These are phyloP conservation scores for Aselliscus stoliczkanus DNA, from an alignment of 2,797 vertebrate species.

Conservation along the genomic window DNA sequence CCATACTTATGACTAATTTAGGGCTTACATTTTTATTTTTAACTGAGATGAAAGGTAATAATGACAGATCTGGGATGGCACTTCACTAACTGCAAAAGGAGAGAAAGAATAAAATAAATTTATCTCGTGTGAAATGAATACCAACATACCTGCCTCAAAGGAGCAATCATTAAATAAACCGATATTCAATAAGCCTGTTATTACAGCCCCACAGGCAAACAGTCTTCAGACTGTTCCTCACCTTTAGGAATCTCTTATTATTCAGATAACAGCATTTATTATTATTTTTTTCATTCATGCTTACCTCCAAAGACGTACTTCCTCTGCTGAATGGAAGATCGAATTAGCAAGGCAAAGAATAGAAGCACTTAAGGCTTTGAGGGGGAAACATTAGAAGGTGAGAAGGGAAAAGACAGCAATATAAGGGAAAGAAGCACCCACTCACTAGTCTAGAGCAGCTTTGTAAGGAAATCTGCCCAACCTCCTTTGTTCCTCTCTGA, in stretches of 20 bases:
- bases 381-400: neutral
- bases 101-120: neutral
- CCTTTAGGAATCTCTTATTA: conserved; percentile 43
- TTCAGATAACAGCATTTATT: neutral
- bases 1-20: conserved; percentile 26
- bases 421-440: neutral
- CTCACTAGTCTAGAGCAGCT: neutral
- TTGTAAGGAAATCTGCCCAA: neutral
- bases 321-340: neutral
- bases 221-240: conserved; percentile 64
- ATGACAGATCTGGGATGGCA: conserved; percentile 37
- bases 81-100: conserved; percentile 58
- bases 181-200: conserved; percentile 60
- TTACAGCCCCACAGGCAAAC: conserved; percentile 54
- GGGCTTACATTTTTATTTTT: conserved; percentile 50
- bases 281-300: conserved; percentile 35
- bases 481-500: neutral
- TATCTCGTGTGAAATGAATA: conserved; percentile 55
- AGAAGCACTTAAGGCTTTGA: neutral
- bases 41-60: conserved; percentile 2
- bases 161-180: conserved; percentile 73
- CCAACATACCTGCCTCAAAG: conserved; percentile 38
- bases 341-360: neutral
- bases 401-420: neutral
- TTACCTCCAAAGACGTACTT: conserved; percentile 32